phyloP scores from a whole-genome alignment of 2,888 invertebrate genomes.

The Caenorhabditis angaria region DNA sequence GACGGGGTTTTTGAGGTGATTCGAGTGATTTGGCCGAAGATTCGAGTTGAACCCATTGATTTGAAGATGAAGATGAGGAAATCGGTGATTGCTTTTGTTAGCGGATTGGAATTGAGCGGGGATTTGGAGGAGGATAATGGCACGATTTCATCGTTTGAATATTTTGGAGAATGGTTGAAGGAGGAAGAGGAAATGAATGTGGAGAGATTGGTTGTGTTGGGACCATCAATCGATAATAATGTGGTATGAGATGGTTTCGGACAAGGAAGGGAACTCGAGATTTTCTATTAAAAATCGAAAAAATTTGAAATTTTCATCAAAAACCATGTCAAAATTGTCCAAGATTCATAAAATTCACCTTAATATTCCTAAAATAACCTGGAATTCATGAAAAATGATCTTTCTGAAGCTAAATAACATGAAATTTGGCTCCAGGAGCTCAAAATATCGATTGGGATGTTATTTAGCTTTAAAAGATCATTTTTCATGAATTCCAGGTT shows the following conservation, averaged over 20 bases:
- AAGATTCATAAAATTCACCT: too few relatives aligned
- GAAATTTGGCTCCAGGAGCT: too few relatives aligned
- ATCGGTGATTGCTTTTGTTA: slow-evolving; percentile 38
- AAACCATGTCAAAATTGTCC: too few relatives aligned
- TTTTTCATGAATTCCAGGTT: too few relatives aligned
- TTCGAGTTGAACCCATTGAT: background rate
- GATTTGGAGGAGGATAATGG: slow-evolving; percentile 23
- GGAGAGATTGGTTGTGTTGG: slow-evolving; percentile 33
- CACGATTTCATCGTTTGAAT: slow-evolving; percentile 29
- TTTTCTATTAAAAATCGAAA: too few relatives aligned
- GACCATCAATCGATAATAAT: slow-evolving; percentile 30
- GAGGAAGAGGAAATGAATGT: slow-evolving; percentile 13
- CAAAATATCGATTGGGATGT: too few relatives aligned
- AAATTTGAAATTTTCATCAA: background rate
- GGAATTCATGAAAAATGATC: too few relatives aligned
- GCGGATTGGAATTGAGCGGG: slow-evolving; percentile 48
- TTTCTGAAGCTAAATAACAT: too few relatives aligned
- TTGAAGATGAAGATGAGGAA: slow-evolving; percentile 5
- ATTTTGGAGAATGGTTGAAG: slow-evolving; percentile 49
- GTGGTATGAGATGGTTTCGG: background rate
- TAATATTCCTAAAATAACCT: too few relatives aligned
- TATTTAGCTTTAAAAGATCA: too few relatives aligned
- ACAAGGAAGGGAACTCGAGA: background rate
- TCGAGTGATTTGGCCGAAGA: slow-evolving; percentile 39
- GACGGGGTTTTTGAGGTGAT: slow-evolving; percentile 43